phyloP scores from a whole-genome alignment of 1,140 invertebrate genomes.

The Chrysomallon squamiferum region DNA sequence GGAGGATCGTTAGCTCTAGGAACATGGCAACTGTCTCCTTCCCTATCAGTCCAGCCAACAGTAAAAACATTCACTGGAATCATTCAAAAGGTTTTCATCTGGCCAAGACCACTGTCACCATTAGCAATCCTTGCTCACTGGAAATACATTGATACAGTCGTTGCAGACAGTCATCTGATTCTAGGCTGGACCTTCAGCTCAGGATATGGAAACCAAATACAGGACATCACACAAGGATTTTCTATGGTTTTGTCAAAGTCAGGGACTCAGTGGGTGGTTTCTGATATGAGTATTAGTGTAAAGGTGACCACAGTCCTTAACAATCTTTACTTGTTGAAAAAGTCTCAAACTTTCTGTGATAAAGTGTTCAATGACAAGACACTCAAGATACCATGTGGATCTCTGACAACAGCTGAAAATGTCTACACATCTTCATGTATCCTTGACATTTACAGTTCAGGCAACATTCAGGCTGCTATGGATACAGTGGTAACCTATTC shows the following conservation, averaged over 20 bases:
- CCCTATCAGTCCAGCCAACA: conserved; percentile 3
- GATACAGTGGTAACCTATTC: conserved; percentile 20
- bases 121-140: conserved; percentile 17
- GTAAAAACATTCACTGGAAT: conserved; percentile 14
- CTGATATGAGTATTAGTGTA: not conserved
- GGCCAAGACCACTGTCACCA: conserved; percentile 18
- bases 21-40: conserved; percentile 20
- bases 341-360: not conserved
- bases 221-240: conserved; percentile 16
- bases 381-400: not conserved
- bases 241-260: conserved; percentile 6
- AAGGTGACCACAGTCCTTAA: not conserved
- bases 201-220: conserved; percentile 12
- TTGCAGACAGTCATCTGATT: conserved; percentile 3
- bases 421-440: conserved; percentile 3
- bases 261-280: conserved; percentile 10
- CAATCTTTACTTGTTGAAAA: not conserved
- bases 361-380: not conserved
- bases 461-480: conserved; percentile 11
- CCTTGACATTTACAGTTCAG: conserved; percentile 2
- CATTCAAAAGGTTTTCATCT: conserved; percentile 24
- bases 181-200: conserved; percentile 24
- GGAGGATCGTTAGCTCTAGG: conserved; percentile 29
- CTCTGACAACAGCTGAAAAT: not conserved
- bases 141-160: conserved; percentile 8